Evolutionary conservation across 2,888 invertebrate genomes (phyloP), one percentile per base, ranked within the genome.

Genomic region (Nebria salina): DNA sequence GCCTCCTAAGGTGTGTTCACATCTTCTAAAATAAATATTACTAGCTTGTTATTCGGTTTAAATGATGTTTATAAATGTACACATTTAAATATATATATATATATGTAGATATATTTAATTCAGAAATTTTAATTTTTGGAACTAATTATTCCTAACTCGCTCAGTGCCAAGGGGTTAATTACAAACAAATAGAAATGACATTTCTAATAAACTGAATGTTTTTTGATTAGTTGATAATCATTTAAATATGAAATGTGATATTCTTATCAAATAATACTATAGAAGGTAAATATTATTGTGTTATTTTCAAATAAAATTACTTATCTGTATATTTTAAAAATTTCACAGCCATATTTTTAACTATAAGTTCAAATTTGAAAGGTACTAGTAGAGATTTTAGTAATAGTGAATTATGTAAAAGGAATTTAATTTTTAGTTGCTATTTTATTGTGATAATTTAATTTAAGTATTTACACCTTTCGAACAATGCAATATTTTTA

Each of bases 1-100:
- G 54, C 8, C 54, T 54, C 54, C 54, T 54, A 54, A 54, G 54
- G 54, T 54, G 54, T 54, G 54, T 54, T 7, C 13, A 54, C 54
- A 54, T 54, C 54, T 54, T 13, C 13, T 54, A 54, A 54, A 73
- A 42, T 73, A 34, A 4, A 15, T 73, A 20, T 66, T 66, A 66
- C 34, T 34, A 26, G 70, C 26, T 70, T 70, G 43, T 73, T 78
- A 66, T 72, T 70, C 25, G 64, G 72, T 72, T 77, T 34, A 72
- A 72, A 74, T 79, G 79, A 74, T 79, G 79, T 79, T 79, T 79
- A 79, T 79, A 43, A 79, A 79, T 79, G 79, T 79, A 68, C 13
- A 43, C 42, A 78, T 34, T 34, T 25, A 34, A 65, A 65, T n/a
- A 68, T 66, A 66, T 66, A 13, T 66, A 66, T 65, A 65, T 65